These are phyloP conservation scores for Rhodinocichla rosea DNA, from an alignment of 2,113 vertebrate genomes.

Conservation along the genomic window DNA sequence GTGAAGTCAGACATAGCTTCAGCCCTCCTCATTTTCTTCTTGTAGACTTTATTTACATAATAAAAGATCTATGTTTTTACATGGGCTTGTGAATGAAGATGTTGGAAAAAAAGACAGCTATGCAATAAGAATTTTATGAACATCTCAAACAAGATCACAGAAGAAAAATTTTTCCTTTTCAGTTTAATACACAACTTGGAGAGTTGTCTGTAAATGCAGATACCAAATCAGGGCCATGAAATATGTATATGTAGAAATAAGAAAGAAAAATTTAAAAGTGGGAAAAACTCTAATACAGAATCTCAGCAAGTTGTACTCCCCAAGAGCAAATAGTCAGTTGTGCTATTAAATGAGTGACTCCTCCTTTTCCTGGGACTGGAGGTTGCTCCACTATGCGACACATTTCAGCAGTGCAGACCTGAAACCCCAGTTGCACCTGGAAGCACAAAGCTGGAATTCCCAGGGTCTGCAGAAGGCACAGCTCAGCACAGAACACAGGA, in stretches of 20 bases:
- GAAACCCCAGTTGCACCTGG: accelerated
- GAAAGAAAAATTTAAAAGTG: not conserved
- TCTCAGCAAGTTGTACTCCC: not conserved
- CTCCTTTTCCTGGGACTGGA: not conserved
- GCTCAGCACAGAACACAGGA: not conserved
- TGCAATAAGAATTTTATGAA: not conserved
- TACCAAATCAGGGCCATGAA: not conserved
- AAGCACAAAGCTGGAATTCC: not conserved
- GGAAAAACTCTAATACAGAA: not conserved
- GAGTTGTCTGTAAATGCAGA: not conserved
- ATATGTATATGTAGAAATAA: not conserved
- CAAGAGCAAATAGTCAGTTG: not conserved
- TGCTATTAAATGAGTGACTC: not conserved
- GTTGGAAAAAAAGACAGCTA: not conserved
- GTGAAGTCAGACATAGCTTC: not conserved
- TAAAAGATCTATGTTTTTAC: not conserved
- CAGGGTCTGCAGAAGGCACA: not conserved
- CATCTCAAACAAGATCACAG: not conserved
- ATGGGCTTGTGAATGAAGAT: not conserved
- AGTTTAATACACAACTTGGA: not conserved
- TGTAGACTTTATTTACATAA: not conserved
- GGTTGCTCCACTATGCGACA: accelerated
- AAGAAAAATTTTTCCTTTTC: not conserved
- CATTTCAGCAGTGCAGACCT: accelerated
- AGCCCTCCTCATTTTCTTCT: not conserved